A percentile compares a stretch with the other conserved stretches of the same genome.
These are phyloP conservation scores for Morpho achilles DNA, from an alignment of 2,888 invertebrate genomes.

Conservation along the genomic window DNA sequence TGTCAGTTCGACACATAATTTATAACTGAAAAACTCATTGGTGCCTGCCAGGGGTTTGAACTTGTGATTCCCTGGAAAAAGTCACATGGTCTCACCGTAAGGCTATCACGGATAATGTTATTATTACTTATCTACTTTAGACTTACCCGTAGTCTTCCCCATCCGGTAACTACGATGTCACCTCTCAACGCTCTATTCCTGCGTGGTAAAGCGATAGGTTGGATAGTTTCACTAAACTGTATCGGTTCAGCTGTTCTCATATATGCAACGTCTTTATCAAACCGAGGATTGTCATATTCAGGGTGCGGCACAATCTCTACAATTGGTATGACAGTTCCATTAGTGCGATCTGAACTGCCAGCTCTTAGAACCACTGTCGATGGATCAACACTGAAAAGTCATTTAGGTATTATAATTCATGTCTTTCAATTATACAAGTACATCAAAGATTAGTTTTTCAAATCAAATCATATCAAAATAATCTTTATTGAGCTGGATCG, in stretches of 20 bases:
- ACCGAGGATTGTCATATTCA: constrained; percentile 52
- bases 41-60: too few relatives aligned
- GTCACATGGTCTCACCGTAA: too few relatives aligned
- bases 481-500: too few relatives aligned
- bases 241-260: constrained; percentile 60
- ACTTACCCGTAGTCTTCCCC: constrained; percentile 58
- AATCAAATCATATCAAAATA: too few relatives aligned
- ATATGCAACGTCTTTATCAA: constrained; percentile 66
- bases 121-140: background rate
- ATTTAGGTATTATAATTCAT: too few relatives aligned
- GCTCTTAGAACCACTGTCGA: constrained; percentile 61
- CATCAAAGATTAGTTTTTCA: too few relatives aligned
- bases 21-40: too few relatives aligned
- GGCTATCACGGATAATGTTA: too few relatives aligned
- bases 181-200: constrained; percentile 38
- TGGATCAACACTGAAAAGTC: constrained; percentile 51
- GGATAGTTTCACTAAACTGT: constrained; percentile 46
- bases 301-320: constrained; percentile 60
- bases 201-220: constrained; percentile 48
- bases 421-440: too few relatives aligned
- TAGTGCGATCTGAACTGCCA: constrained; percentile 59
- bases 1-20: too few relatives aligned
- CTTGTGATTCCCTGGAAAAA: too few relatives aligned
- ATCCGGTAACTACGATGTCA: constrained; percentile 55
- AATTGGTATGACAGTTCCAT: constrained; percentile 65